Percentiles rank a stretch among this genome's conserved stretches.
phyloP scores from a whole-genome alignment of 2,888 invertebrate species.

The Epiblema foenella region DNA sequence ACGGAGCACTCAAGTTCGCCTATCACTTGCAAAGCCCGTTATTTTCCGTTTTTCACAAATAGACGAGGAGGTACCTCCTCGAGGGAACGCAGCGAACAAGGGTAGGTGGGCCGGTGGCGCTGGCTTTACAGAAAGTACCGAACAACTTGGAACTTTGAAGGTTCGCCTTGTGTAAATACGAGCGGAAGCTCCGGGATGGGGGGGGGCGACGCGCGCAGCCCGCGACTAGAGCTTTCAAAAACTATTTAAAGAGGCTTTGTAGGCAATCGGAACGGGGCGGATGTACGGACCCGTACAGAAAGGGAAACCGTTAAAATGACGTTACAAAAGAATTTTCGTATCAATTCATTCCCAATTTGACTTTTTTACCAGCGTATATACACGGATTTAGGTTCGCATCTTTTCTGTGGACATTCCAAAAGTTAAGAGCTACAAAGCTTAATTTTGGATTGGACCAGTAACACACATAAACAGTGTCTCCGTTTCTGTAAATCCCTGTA shows the following conservation, averaged over 20 bases:
- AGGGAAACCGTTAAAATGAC: constrained; percentile 36
- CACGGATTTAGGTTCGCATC: too few relatives aligned
- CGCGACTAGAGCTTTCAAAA: constrained; percentile 70
- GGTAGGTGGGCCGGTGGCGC: constrained; percentile 49
- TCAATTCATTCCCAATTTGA: constrained; percentile 17
- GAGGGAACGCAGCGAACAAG: constrained; percentile 53
- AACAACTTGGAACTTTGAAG: constrained; percentile 70
- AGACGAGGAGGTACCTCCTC: constrained; percentile 58
- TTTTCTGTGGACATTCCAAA: too few relatives aligned
- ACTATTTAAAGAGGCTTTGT: constrained; percentile 78
- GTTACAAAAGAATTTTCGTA: constrained; percentile 38
- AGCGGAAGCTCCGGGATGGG: constrained; percentile 56
- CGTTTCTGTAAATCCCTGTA: too few relatives aligned
- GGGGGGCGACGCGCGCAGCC: constrained; percentile 59
- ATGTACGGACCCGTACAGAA: constrained; percentile 49
- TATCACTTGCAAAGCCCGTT: constrained; percentile 73
- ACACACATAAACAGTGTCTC: too few relatives aligned
- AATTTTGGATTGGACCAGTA: too few relatives aligned
- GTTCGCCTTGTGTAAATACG: constrained; percentile 75
- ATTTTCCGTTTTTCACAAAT: constrained; percentile 74
- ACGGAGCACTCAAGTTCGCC: constrained; percentile 58
- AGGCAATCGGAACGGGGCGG: constrained; percentile 64
- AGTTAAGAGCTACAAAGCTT: too few relatives aligned
- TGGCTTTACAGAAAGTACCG: constrained; percentile 59
- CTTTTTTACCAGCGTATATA: constrained; percentile 3